Evolutionary conservation across 1,140 invertebrate species (phyloP).

Genomic region (Scaptomyza pallida): DNA sequence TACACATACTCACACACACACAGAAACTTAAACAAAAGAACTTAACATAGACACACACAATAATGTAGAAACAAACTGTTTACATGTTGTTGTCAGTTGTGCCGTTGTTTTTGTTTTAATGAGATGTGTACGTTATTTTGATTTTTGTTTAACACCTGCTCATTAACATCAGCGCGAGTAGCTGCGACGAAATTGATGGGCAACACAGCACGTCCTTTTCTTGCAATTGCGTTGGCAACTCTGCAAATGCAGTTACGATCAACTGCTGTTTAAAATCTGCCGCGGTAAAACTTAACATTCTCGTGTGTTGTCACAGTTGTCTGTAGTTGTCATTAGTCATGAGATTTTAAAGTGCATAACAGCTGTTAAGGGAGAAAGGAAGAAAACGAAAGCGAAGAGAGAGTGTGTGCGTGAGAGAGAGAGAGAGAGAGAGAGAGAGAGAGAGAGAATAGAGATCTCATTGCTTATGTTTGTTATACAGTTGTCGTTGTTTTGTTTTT

Average conservation of each 20-base stretch:
- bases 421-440: conserved; percentile 30
- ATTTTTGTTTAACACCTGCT: conserved; percentile 76
- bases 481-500: conserved; percentile 31
- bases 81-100: conserved; percentile 27
- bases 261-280: conserved; percentile 58
- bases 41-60: conserved; percentile 11
- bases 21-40: conserved; percentile 12
- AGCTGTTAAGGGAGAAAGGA: conserved; percentile 55
- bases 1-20: conserved; percentile 4
- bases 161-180: conserved; percentile 63
- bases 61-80: conserved; percentile 15
- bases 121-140: conserved; percentile 40
- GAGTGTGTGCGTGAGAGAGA: too few species aligned
- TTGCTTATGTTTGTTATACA: conserved; percentile 25
- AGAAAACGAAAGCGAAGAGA: conserved; percentile 11
- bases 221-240: conserved; percentile 26
- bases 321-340: conserved; percentile 28
- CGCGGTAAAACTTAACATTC: conserved; percentile 7
- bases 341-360: conserved; percentile 57
- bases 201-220: conserved; percentile 9
- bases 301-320: background rate
- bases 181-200: conserved; percentile 18
- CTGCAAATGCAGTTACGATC: conserved; percentile 62
- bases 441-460: conserved; percentile 14
- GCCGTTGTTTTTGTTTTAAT: conserved; percentile 40